Percentiles rank a stretch among this genome's conserved stretches.
Evolutionary conservation across 2,113 vertebrate genomes (phyloP).

Genomic region (Calidris pygmaea): DNA sequence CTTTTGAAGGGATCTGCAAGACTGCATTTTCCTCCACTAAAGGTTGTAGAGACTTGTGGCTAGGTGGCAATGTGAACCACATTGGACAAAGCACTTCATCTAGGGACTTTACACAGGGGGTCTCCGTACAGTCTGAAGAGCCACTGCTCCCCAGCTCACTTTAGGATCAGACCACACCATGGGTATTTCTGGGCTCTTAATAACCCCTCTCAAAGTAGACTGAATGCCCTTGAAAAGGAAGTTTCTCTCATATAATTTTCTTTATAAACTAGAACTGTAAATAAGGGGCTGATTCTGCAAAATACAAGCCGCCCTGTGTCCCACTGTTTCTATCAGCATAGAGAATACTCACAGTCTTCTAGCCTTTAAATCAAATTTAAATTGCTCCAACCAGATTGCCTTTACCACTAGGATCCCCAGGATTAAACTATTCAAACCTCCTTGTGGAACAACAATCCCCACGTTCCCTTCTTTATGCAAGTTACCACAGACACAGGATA

Average conservation of each 20-base stretch:
- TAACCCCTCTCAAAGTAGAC: fast-evolving
- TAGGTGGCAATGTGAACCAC: neutral
- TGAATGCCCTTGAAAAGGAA: neutral
- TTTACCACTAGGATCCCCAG: neutral
- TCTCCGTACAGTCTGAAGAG: neutral
- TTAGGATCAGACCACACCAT: neutral
- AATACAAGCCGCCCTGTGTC: neutral
- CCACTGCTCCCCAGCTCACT: neutral
- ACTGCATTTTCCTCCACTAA: neutral
- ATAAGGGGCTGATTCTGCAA: neutral
- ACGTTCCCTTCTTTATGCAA: neutral
- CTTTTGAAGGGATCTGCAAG: neutral
- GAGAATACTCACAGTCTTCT: neutral
- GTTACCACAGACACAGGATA: neutral
- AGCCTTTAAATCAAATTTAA: neutral
- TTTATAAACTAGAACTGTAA: neutral
- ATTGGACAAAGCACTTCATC: fast-evolving
- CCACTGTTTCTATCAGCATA: neutral
- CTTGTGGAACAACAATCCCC: neutral
- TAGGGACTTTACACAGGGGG: fast-evolving
- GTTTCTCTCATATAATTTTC: neutral
- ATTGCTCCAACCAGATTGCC: neutral
- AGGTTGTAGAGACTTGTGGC: neutral
- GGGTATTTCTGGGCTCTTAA: neutral
- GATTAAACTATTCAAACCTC: neutral